A percentile compares a stretch with the other conserved stretches of the same genome.
These are phyloP conservation scores for Tiliqua scincoides DNA, from an alignment of 2,113 vertebrate genomes.

Conservation along the genomic window DNA sequence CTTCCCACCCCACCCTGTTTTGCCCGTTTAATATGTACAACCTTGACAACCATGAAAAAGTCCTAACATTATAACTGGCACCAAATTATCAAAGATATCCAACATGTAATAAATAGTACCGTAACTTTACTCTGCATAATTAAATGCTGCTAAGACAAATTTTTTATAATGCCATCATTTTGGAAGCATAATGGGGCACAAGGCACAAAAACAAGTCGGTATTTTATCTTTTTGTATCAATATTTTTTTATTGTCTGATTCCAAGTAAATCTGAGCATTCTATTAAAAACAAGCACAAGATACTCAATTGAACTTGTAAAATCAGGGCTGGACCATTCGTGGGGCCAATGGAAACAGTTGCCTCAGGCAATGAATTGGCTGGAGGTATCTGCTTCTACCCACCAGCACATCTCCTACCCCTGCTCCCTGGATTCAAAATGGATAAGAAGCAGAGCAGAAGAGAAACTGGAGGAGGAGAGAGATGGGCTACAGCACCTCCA, in stretches of 20 bases:
- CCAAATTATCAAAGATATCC: conserved; percentile 12
- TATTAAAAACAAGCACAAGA: not conserved
- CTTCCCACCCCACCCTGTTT: conserved; percentile 55
- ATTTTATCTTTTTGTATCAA: too few relatives aligned
- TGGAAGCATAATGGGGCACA: not conserved
- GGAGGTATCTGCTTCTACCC: too few relatives aligned
- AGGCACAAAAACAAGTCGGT: not conserved
- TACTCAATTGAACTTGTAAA: not conserved
- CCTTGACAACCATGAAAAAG: conserved; percentile 4
- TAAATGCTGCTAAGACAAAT: not conserved
- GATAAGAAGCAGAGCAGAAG: not conserved
- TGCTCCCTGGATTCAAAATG: too few relatives aligned
- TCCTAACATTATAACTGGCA: not conserved
- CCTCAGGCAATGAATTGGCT: too few relatives aligned
- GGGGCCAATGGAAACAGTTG: too few relatives aligned
- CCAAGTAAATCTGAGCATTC: not conserved
- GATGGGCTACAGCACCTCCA: too few relatives aligned
- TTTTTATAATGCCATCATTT: not conserved
- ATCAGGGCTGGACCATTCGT: too few relatives aligned
- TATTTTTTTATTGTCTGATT: not conserved
- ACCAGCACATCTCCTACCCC: too few relatives aligned
- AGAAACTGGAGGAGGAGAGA: not conserved
- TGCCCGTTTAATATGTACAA: conserved; percentile 44
- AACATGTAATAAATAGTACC: not conserved
- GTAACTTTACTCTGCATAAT: conserved; percentile 17